Conservation (phyloP, 2,113 vertebrate genomes). For the Bubo scandiacus region DNA sequence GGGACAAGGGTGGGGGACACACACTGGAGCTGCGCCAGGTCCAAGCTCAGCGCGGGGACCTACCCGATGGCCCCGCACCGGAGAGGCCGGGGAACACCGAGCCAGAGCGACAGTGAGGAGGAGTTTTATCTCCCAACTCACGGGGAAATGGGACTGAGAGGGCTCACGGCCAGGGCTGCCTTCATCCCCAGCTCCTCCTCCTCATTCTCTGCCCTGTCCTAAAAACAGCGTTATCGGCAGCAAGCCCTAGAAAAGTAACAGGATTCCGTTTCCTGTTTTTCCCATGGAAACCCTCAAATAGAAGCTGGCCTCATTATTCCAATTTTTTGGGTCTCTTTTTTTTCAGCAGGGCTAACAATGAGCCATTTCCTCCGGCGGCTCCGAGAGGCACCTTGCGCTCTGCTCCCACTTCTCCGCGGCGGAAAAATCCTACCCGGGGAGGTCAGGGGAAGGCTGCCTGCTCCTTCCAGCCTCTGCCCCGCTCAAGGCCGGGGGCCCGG, state of each 20-base stretch:
- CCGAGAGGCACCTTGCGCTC: constrained; percentile 54
- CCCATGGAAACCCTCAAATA: constrained; percentile 65
- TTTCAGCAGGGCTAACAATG: constrained; percentile 58
- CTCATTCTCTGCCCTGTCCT: constrained; percentile 7
- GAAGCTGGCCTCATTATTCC: constrained; percentile 51
- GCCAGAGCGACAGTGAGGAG: not conserved
- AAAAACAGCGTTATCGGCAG: not conserved
- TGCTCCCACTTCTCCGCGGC: not conserved
- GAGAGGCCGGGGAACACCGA: not conserved
- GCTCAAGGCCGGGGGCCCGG: not conserved
- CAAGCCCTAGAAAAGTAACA: constrained; percentile 39
- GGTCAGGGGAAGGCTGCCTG: not conserved
- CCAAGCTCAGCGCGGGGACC: fast-evolving
- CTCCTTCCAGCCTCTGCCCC: not conserved
- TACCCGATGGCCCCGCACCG: fast-evolving
- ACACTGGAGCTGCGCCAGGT: fast-evolving
- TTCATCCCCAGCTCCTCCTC: constrained; percentile 42
- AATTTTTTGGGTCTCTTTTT: not conserved
- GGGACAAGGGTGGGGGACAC: not conserved
- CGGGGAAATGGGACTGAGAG: not conserved
- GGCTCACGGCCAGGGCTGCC: not conserved
- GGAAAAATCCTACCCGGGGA: constrained; percentile 10
- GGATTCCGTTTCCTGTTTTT: constrained; percentile 69
- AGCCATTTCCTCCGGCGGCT: constrained; percentile 66
- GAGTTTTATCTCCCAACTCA: not conserved